Evolutionary conservation across 2,888 invertebrate species (phyloP), one percentile per base, ranked within the genome.

Genomic region (Seira musarum): DNA sequence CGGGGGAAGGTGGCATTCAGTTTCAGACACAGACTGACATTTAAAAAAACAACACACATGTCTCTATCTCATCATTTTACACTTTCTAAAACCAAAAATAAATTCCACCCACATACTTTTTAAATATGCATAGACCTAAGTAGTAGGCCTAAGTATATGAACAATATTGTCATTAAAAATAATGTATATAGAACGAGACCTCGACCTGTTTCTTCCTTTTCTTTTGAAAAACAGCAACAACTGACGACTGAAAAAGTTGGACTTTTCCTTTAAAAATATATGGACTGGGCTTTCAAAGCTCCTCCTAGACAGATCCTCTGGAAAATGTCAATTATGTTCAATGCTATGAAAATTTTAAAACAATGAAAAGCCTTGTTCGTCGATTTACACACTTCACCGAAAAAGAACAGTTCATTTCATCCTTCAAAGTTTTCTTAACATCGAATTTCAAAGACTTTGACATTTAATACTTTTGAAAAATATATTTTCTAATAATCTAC

Each of bases 311-410:
- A 40, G 40, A 8, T 57, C 17, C 46, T 73, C 79, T 80, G 79
- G 79, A 80, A 73, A 69, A 80, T 73, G 67, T 80, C 79, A 80
- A 73, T 60, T 69, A 68, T 19, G 21, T n/a, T 21, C 5, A 53
- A n/a, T 3, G 13, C 2, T 53, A 53, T 53, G 53, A 53, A 30
- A 30, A n/a, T 60, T 60, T 60, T 3, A 21, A 60, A 21, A 60
- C 60, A 60, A 60, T 21, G 21, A 21, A 21, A 60, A 49, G 49
- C 60, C n/a, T 60, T n/a, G n/a, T n/a, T n/a, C n/a, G n/a, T n/a
- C n/a, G n/a, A n/a, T n/a, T n/a, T n/a, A n/a, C n/a, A n/a, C n/a
- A n/a, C n/a, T n/a, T n/a, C n/a, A n/a, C n/a, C n/a, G n/a, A n/a
- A n/a, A n/a, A n/a, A n/a, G n/a, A n/a, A n/a, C n/a, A n/a, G 60